phyloP scores from a whole-genome alignment of 2,888 invertebrate genomes.

The Meganola albula region DNA sequence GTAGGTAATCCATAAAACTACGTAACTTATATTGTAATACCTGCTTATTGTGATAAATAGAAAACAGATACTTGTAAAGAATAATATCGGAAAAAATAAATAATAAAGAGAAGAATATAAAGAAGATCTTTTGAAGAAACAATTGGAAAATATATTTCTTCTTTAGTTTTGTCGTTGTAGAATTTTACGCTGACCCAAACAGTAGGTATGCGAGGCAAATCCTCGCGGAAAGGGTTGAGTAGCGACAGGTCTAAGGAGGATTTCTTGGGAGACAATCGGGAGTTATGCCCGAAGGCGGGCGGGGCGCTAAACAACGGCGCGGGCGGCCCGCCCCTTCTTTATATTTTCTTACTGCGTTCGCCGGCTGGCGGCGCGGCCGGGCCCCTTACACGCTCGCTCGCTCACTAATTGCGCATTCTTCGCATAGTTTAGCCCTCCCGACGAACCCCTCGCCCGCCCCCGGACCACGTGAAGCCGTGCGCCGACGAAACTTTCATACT shows the following conservation, averaged over 20 bases:
- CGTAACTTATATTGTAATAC: too few species aligned
- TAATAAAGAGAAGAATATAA: too few species aligned
- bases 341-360: constrained; percentile 83
- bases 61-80: too few species aligned
- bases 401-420: constrained; percentile 98
- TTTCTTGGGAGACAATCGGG: constrained; percentile 76
- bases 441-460: constrained; percentile 74
- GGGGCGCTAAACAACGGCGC: constrained; percentile 77
- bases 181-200: constrained; percentile 77
- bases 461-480: constrained; percentile 77
- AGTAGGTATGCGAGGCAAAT: constrained; percentile 69
- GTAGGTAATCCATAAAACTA: too few species aligned
- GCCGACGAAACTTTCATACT: constrained; percentile 77
- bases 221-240: constrained; percentile 71
- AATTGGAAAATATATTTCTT: too few species aligned
- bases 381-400: constrained; percentile 83
- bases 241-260: constrained; percentile 72
- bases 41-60: too few species aligned
- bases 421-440: constrained; percentile 93
- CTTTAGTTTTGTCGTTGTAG: constrained; percentile 51
- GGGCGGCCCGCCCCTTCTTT: constrained; percentile 81
- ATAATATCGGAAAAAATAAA: too few species aligned
- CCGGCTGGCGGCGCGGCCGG: constrained; percentile 77
- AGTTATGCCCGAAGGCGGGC: constrained; percentile 76
- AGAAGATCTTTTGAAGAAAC: too few species aligned